phyloP scores from a whole-genome alignment of 1,140 invertebrate genomes.

The Medauroidea extradentata region DNA sequence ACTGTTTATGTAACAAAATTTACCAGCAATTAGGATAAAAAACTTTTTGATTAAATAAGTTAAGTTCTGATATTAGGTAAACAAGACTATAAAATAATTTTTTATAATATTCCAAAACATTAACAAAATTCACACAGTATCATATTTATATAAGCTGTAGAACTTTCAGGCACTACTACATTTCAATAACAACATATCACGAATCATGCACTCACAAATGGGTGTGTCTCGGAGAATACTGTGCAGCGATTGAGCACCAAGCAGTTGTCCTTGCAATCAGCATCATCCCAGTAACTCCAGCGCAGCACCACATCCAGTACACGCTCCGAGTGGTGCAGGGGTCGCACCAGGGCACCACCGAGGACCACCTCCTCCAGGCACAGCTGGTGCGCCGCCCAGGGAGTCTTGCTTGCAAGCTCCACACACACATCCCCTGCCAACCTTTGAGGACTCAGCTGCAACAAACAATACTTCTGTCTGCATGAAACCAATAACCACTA shows the following conservation, averaged over 20 bases:
- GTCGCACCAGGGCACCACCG: constrained; percentile 62
- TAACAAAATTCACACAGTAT: too few species aligned
- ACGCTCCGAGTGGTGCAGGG: constrained; percentile 72
- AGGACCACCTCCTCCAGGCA: constrained; percentile 72
- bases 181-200: neutral
- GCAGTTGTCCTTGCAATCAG: constrained; percentile 74
- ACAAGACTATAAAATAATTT: too few species aligned
- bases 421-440: constrained; percentile 67
- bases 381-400: constrained; percentile 54
- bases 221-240: constrained; percentile 48
- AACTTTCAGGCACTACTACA: too few species aligned
- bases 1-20: too few species aligned
- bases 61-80: too few species aligned
- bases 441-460: constrained; percentile 69
- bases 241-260: constrained; percentile 60
- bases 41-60: too few species aligned
- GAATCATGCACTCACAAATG: constrained; percentile 40
- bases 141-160: too few species aligned
- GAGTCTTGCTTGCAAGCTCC: constrained; percentile 56
- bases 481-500: too few species aligned
- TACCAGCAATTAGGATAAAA: too few species aligned
- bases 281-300: constrained; percentile 82
- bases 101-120: too few species aligned
- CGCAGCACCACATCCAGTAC: constrained; percentile 62
- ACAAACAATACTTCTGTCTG: constrained; percentile 22